phyloP scores from a whole-genome alignment of 2,888 invertebrate genomes.

The Athetis lepigone region DNA sequence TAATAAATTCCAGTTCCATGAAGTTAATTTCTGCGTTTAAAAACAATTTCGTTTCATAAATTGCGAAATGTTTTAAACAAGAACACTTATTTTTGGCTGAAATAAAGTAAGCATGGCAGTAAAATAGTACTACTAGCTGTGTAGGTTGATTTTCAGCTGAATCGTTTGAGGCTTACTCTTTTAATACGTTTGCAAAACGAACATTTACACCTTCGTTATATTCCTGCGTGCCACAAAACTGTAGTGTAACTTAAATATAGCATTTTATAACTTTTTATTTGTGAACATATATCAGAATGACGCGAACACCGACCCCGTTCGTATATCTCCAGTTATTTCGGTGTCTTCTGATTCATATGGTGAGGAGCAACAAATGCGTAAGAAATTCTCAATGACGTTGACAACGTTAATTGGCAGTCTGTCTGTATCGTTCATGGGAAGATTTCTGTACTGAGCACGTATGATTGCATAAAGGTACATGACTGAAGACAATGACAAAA shows the following conservation, averaged over 20 bases:
- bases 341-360: slow-evolving; percentile 71
- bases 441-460: slow-evolving; percentile 27
- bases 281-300: slow-evolving; percentile 61
- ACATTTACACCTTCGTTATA: slow-evolving; percentile 19
- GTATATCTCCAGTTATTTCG: slow-evolving; percentile 72
- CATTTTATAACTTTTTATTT: slow-evolving; percentile 67
- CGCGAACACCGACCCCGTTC: slow-evolving; percentile 70
- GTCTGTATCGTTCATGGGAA: slow-evolving; percentile 50
- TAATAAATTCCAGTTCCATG: slow-evolving; percentile 7
- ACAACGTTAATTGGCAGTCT: slow-evolving; percentile 58
- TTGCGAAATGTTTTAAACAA: not conserved
- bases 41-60: not conserved
- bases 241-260: slow-evolving; percentile 47
- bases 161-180: not conserved
- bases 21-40: slow-evolving; percentile 13
- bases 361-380: slow-evolving; percentile 67
- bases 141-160: not conserved
- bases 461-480: slow-evolving; percentile 27
- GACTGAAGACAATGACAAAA: slow-evolving; percentile 27
- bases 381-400: slow-evolving; percentile 61
- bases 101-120: not conserved
- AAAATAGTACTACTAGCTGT: not conserved
- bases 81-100: not conserved
- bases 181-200: slow-evolving; percentile 12
- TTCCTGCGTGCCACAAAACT: slow-evolving; percentile 30